Conservation (phyloP, 2,888 invertebrate species). For the Steinernema scapterisci region DNA sequence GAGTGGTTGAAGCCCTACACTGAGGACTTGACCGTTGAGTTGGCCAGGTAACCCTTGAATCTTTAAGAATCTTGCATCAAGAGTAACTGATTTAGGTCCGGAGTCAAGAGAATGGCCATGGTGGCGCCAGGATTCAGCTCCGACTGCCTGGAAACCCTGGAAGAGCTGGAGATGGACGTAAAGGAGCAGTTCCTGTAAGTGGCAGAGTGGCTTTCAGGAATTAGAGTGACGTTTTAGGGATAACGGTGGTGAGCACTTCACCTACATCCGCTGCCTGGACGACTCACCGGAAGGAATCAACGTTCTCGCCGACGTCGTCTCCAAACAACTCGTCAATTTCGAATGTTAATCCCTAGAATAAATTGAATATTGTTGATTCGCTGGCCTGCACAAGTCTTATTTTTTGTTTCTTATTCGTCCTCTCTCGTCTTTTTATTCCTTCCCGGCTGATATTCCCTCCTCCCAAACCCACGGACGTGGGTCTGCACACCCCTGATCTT, state of each 20-base stretch:
- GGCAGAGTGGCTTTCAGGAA: background rate
- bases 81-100: slow-evolving; percentile 1
- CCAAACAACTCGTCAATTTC: slow-evolving; percentile 10
- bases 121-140: slow-evolving; percentile 38
- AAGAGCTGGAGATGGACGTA: slow-evolving; percentile 38
- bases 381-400: background rate
- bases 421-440: background rate
- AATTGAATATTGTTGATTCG: background rate
- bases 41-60: slow-evolving; percentile 36
- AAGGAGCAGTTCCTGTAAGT: slow-evolving; percentile 34
- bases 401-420: background rate
- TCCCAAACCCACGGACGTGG: background rate
- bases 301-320: slow-evolving; percentile 29
- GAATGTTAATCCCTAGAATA: background rate
- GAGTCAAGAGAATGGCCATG: slow-evolving; percentile 33
- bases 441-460: background rate
- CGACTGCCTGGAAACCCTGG: slow-evolving; percentile 37
- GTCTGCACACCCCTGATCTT: background rate
- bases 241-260: slow-evolving; percentile 33
- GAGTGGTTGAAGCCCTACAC: slow-evolving; percentile 39
- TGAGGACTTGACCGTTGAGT: slow-evolving; percentile 36
- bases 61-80: background rate
- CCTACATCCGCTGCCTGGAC: slow-evolving; percentile 36
- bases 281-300: slow-evolving; percentile 35
- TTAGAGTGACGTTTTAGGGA: slow-evolving; percentile 5